Percentiles rank a stretch among this genome's conserved stretches.
Conservation (phyloP, 2,888 invertebrate species). For the Phoenoteleia sp. region DNA sequence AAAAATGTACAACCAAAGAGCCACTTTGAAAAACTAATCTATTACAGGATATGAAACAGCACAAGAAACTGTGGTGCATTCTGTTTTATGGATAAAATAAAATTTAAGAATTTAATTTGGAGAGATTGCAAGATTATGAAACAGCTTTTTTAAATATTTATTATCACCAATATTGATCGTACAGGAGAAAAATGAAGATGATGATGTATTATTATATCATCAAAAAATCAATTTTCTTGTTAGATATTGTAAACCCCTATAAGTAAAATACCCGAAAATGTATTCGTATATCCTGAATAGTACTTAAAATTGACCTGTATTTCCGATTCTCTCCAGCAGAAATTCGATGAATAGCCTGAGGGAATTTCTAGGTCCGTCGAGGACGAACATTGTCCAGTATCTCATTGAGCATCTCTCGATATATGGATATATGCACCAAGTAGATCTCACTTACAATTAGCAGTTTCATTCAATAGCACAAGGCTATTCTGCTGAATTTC, state of each 20-base stretch:
- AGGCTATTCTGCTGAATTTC: conserved; percentile 20
- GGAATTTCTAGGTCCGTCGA: conserved; percentile 56
- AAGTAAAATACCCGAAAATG: conserved; percentile 39
- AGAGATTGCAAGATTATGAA: conserved; percentile 22
- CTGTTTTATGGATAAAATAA: conserved; percentile 8
- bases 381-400: conserved; percentile 54
- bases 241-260: neutral
- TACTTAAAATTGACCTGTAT: conserved; percentile 52
- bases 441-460: conserved; percentile 62
- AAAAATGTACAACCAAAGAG: conserved; percentile 41
- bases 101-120: conserved; percentile 45
- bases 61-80: conserved; percentile 7
- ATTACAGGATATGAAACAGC: conserved; percentile 43
- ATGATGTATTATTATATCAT: too few species aligned
- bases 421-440: conserved; percentile 50
- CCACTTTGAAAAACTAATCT: conserved; percentile 48
- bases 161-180: neutral
- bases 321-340: conserved; percentile 42
- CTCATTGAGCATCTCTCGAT: conserved; percentile 60
- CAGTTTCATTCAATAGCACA: conserved; percentile 44
- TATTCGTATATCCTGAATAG: conserved; percentile 33
- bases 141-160: conserved; percentile 29
- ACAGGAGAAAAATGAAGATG: too few species aligned
- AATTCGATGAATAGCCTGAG: conserved; percentile 39
- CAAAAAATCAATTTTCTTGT: neutral